Conservation (phyloP, 2,888 invertebrate genomes). For the Parnassius mnemosyne region DNA sequence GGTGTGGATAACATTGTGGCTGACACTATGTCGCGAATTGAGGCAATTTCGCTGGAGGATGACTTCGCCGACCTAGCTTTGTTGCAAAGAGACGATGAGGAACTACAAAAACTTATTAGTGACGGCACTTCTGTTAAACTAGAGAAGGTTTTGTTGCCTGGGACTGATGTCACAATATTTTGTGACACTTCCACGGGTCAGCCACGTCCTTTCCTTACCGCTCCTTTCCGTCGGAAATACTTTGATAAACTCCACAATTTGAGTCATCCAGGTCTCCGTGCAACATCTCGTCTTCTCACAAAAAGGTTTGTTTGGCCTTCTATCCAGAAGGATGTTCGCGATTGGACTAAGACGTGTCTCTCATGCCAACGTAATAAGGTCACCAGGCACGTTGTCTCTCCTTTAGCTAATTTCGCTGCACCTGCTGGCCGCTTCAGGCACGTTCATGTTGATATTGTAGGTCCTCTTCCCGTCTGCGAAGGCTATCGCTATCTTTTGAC, state of each 20-base stretch:
- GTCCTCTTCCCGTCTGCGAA: not conserved
- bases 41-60: too few relatives aligned
- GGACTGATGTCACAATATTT: constrained; percentile 1
- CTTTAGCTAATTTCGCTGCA: not conserved
- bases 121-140: not conserved
- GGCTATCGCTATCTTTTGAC: not conserved
- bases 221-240: not conserved
- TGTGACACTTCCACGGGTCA: constrained; percentile 6
- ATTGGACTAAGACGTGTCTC: not conserved
- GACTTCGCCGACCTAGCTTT: too few relatives aligned
- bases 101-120: not conserved
- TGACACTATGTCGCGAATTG: too few relatives aligned
- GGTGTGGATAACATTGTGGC: too few relatives aligned
- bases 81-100: too few relatives aligned
- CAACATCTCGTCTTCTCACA: constrained; percentile 1
- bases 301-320: not conserved
- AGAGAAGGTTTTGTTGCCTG: not conserved
- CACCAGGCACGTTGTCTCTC: not conserved
- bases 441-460: constrained; percentile 4
- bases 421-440: constrained; percentile 8
- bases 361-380: too few relatives aligned
- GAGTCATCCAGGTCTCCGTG: constrained; percentile 3
- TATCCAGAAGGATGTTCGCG: not conserved
- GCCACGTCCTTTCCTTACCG: not conserved
- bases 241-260: constrained; percentile 4